Evolutionary conservation across 2,797 vertebrate species (phyloP), one percentile per base, ranked within the genome.

Genomic region (Dermochelys coriacea): DNA sequence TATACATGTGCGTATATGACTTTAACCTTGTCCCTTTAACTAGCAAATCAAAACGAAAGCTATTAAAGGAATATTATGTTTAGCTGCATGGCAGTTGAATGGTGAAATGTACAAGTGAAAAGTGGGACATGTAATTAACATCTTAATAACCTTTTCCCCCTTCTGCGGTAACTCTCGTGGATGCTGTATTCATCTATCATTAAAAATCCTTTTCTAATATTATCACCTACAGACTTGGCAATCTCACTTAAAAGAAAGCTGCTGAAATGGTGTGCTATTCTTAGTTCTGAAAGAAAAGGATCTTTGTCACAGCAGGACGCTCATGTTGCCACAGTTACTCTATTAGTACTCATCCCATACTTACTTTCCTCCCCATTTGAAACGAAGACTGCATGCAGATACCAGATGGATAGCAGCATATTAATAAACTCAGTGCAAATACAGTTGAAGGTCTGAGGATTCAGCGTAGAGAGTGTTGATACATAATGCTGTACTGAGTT

Each of bases 221-320:
- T 95, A 78, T 84, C 85, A 93, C 41, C 45, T 82, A 89, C 80
- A 90, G 68, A 77, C 79, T 94, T 97, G 78, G 59, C 86, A 94
- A 68, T 82, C 52, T 93, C 80, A 91, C 47, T 96, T 85, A 95
- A 93, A 97, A 87, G 86, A 94, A 95, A 96, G 88, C 31, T 90
- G 87, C 47, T 10, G 77, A 93, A 91, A 54, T 49, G 49, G 8
- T 82, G 34, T 71, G 23, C n/a, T 95, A 83, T 83, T 96, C 61
- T 94, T 92, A 78, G 80, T 34, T 93, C 85, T 88, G 89, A 93
- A 94, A 84, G 29, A 89, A 96, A 93, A 94, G 19, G 11, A 88
- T 87, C 84, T 68, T 88, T 81, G 3, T 88, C 92, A 93, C 93
- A 96, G 61, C 34, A 49, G 85, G 85, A 80, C 88, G 87, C 80